Evolutionary conservation across 2,113 vertebrate genomes (phyloP).

Genomic region (Pardalotus punctatus): DNA sequence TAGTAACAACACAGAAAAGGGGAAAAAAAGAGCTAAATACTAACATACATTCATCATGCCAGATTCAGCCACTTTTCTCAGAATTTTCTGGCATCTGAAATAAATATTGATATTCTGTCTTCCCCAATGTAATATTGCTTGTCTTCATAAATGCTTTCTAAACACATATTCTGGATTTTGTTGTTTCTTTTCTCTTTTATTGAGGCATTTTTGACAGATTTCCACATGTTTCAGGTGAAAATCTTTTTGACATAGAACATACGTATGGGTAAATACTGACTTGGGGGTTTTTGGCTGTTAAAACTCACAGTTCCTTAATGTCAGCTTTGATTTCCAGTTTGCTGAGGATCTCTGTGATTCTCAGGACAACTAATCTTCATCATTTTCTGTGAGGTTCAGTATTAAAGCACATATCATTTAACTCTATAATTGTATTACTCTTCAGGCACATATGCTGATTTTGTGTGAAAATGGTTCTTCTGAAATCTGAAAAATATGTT

Average conservation of each 20-base stretch:
- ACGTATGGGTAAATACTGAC: neutral
- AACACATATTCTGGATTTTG: neutral
- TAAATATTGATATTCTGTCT: neutral
- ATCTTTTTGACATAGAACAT: neutral
- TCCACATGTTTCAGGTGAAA: neutral
- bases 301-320: neutral
- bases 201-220: neutral
- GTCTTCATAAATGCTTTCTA: neutral
- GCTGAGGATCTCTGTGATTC: neutral
- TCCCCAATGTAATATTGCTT: neutral
- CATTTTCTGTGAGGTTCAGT: neutral
- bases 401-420: neutral
- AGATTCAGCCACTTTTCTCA: neutral
- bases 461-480: neutral
- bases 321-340: neutral
- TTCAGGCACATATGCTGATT: neutral
- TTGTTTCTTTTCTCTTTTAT: neutral
- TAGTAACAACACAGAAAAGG: neutral
- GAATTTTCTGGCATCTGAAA: neutral
- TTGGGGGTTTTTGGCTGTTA: neutral
- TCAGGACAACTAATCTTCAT: neutral
- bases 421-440: neutral
- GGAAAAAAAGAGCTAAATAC: neutral
- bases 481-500: neutral
- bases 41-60: neutral